Base-by-base conservation (phyloP, 2,797 vertebrate genomes). In the Tokudaia tokunoshimensis region DNA sequence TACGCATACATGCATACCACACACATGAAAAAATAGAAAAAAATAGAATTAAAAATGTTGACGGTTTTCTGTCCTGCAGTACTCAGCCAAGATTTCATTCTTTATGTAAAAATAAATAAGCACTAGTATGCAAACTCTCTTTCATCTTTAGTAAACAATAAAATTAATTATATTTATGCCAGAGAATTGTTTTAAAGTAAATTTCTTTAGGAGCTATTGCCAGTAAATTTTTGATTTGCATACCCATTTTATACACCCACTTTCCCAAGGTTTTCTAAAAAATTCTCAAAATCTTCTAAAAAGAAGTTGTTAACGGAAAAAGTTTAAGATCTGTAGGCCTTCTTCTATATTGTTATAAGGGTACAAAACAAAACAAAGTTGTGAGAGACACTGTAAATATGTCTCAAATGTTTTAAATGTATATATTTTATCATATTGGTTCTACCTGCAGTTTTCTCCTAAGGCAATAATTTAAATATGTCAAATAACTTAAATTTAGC, bases 401-500 rank as follows among this genome's bases (percentile, higher is more conserved):
- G 26, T 75, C 26, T 1, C 41, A 63, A 94, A 79, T n/a, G 6
- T 61, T 79, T 84, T 19, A 81, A 81, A 9, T 89, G 34, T 67
- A 9, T 80, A 65, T 75, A 65, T 80, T 84, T 31, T 29, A 75
- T 19, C 13, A n/a, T 19, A 87, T 20, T 37, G 50, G n/a, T 89
- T 89, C 74, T 74, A 26, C 24, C 24, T 6, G 26, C 12, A 50
- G 61, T 94, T 92, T 92, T 78, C 72, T 47, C n/a, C 59, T 70
- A 79, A 82, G 55, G 41, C 55, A 91, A 89, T 82, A 72, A 44
- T 78, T 80, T 52, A 92, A 97, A 65, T 91, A 75, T 17, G 26
- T 82, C 84, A 90, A 70, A 70, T 89, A 94, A 94, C 50, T 86
- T 95, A 67, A 34, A 34, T 47, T 72, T n/a, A 95, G 82, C 37